A percentile compares a stretch with the other conserved stretches of the same genome.
These are phyloP conservation scores for Chloroceryle amazona DNA, from an alignment of 2,797 vertebrate species.

Conservation along the genomic window DNA sequence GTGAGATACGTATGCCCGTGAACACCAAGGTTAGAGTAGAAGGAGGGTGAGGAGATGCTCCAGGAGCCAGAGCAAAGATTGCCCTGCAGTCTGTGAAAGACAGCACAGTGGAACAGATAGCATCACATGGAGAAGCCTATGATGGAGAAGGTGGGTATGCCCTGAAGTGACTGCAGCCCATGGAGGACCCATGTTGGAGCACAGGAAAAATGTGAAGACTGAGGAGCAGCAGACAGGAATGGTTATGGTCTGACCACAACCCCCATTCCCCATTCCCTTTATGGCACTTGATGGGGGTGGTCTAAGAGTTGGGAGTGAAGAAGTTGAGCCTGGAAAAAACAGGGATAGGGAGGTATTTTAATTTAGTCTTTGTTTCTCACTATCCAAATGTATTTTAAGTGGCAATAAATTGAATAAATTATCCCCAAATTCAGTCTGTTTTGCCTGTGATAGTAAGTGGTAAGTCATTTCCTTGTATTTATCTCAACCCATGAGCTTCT, in stretches of 20 bases:
- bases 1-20: fast-evolving
- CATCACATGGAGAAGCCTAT: not conserved
- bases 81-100: not conserved
- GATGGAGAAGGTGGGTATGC: not conserved
- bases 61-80: not conserved
- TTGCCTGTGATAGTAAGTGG: not conserved
- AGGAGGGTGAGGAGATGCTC: not conserved
- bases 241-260: not conserved
- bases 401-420: too few relatives aligned
- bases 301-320: not conserved
- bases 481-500: not conserved
- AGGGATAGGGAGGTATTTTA: not conserved
- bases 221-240: not conserved
- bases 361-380: not conserved
- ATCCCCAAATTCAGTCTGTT: not conserved
- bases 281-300: too few relatives aligned
- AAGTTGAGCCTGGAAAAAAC: not conserved
- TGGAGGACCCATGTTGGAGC: not conserved
- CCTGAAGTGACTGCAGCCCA: not conserved
- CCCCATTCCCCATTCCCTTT: not conserved
- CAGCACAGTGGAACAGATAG: not conserved
- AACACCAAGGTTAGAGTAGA: not conserved
- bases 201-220: not conserved
- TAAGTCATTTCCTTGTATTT: not conserved
- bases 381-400: not conserved